A percentile compares a stretch with the other conserved stretches of the same genome.
Conservation (phyloP, 2,888 invertebrate genomes). For the Rhogogaster chlorosoma region DNA sequence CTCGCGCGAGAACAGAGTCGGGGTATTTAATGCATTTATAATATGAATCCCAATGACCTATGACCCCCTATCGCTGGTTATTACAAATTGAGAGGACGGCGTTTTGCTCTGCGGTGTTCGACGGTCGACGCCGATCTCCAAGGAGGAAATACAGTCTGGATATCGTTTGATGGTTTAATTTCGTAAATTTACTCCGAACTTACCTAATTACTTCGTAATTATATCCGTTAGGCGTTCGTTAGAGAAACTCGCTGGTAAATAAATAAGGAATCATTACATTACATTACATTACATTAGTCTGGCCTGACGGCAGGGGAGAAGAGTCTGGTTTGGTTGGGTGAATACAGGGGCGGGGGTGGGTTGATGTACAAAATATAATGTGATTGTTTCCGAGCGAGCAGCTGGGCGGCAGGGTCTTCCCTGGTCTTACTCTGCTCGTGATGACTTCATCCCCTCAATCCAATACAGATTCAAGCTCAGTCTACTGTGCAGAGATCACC, state of each 20-base stretch:
- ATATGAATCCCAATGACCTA: conserved; percentile 73
- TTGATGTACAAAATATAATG: conserved; percentile 73
- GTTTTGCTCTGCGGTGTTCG: not conserved
- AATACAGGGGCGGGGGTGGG: conserved; percentile 58
- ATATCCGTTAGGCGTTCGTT: conserved; percentile 59
- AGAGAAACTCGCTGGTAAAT: conserved; percentile 61
- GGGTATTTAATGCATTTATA: conserved; percentile 75
- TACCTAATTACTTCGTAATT: conserved; percentile 58
- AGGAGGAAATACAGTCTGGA: not conserved
- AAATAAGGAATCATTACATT: conserved; percentile 72
- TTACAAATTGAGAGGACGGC: conserved; percentile 33
- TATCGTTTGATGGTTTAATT: not conserved
- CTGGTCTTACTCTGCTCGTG: conserved; percentile 57
- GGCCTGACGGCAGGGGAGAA: conserved; percentile 55
- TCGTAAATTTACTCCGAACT: not conserved
- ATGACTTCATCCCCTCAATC: conserved; percentile 73
- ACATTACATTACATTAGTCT: conserved; percentile 69
- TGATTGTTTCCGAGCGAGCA: conserved; percentile 76
- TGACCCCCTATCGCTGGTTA: conserved; percentile 66
- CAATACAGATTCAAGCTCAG: conserved; percentile 52
- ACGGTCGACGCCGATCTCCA: not conserved
- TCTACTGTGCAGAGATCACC: conserved; percentile 20
- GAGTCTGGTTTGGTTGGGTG: conserved; percentile 42
- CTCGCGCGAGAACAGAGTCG: conserved; percentile 51
- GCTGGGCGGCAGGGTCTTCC: conserved; percentile 62